A percentile compares a stretch with the other conserved stretches of the same genome.
Evolutionary conservation across 2,888 invertebrate genomes (phyloP).

Genomic region (Noctua janthina): DNA sequence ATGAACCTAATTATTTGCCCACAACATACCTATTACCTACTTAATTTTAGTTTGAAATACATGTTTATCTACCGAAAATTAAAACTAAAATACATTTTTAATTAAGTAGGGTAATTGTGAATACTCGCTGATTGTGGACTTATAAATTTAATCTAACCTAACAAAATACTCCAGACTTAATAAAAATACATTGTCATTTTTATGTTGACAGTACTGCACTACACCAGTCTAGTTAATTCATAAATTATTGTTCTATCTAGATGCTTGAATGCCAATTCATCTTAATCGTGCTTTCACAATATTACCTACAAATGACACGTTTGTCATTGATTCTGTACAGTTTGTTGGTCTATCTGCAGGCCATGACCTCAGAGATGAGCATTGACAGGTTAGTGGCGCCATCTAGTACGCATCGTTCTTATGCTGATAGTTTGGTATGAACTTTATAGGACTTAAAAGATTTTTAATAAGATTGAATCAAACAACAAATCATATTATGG

Average conservation of each 20-base stretch:
- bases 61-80: background rate
- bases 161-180: background rate
- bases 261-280: background rate
- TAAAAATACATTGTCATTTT: background rate
- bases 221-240: background rate
- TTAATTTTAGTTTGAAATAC: background rate
- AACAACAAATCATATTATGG: background rate
- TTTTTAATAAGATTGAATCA: background rate
- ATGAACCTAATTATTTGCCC: background rate
- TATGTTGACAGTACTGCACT: background rate
- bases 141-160: background rate
- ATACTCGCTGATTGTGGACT: background rate
- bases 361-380: constrained; percentile 37
- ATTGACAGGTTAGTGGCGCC: constrained; percentile 28
- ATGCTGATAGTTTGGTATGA: background rate
- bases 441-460: background rate
- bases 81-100: background rate
- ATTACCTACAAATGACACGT: background rate
- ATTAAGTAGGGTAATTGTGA: background rate
- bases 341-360: constrained; percentile 25
- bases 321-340: constrained; percentile 33
- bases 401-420: constrained; percentile 19
- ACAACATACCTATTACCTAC: background rate
- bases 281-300: background rate
- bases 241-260: background rate